These are phyloP conservation scores for Leptobrachium ailaonicum DNA, from an alignment of 2,113 vertebrate genomes.

Conservation along the genomic window DNA sequence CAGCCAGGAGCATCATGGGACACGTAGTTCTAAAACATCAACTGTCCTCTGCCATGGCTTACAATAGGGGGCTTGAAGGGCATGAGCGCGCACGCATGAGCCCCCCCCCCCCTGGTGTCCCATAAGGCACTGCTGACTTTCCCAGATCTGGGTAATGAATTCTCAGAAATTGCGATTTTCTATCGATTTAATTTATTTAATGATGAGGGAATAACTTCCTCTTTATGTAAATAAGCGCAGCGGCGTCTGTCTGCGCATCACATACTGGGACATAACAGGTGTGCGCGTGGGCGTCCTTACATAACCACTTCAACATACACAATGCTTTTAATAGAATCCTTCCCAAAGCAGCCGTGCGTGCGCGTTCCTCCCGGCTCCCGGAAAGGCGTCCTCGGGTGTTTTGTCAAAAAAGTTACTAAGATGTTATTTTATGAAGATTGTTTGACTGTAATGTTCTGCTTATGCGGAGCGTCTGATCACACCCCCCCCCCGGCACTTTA, in stretches of 20 bases:
- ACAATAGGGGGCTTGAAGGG: too few relatives aligned
- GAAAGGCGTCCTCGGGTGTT: not conserved
- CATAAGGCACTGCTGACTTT: too few relatives aligned
- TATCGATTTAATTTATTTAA: not conserved
- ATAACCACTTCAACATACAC: constrained; percentile 10
- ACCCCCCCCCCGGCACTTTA: too few relatives aligned
- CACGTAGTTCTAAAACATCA: too few relatives aligned
- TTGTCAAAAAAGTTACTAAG: not conserved
- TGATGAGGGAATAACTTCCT: not conserved
- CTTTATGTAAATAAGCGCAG: not conserved
- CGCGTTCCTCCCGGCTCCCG: not conserved
- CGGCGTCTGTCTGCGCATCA: not conserved
- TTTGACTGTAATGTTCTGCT: too few relatives aligned
- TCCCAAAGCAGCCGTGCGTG: not conserved
- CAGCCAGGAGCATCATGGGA: too few relatives aligned
- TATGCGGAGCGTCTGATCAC: too few relatives aligned
- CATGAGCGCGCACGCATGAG: too few relatives aligned
- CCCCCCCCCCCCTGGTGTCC: too few relatives aligned
- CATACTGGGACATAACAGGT: not conserved
- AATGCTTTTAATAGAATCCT: not conserved
- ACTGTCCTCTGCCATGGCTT: too few relatives aligned
- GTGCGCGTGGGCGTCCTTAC: constrained; percentile 18
- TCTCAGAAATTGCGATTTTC: not conserved
- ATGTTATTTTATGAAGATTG: too few relatives aligned
- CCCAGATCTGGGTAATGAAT: not conserved